Percentiles rank a stretch among this genome's conserved stretches.
Conservation (phyloP, 2,113 vertebrate species). For the Chionomys nivalis region DNA sequence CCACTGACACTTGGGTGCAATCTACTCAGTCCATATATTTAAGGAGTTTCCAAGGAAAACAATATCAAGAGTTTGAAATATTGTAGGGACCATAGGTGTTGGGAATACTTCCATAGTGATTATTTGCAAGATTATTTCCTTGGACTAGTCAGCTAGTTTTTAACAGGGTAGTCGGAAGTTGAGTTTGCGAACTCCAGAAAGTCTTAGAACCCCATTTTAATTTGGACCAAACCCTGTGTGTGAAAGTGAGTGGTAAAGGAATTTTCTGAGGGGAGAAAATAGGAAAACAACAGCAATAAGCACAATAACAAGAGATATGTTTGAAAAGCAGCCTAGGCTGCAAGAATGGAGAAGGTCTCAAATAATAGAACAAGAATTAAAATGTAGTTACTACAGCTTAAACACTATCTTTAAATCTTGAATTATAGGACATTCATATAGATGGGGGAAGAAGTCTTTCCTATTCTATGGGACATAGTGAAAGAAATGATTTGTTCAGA, state of each 20-base stretch:
- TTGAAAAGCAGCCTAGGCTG: not conserved
- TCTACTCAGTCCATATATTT: not conserved
- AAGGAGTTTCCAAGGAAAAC: not conserved
- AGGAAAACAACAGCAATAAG: not conserved
- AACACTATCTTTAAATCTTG: not conserved
- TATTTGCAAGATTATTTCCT: not conserved
- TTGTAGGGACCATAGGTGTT: not conserved
- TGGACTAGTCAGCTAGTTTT: not conserved
- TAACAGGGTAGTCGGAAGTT: not conserved
- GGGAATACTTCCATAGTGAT: not conserved
- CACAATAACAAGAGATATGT: not conserved
- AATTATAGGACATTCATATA: not conserved
- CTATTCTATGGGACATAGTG: not conserved
- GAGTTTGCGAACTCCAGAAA: too few relatives aligned
- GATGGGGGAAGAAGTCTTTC: rapidly evolving
- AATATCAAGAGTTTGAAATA: not conserved
- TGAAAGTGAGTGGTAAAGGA: too few relatives aligned
- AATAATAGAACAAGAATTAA: not conserved
- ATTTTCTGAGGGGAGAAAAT: not conserved
- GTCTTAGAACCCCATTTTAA: not conserved
- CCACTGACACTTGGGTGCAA: rapidly evolving
- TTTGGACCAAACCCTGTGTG: not conserved
- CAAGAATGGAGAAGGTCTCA: too few relatives aligned
- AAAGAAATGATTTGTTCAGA: not conserved
- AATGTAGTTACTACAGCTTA: not conserved